Conservation (phyloP, 2,113 vertebrate species). For the Leptodactylus fuscus region DNA sequence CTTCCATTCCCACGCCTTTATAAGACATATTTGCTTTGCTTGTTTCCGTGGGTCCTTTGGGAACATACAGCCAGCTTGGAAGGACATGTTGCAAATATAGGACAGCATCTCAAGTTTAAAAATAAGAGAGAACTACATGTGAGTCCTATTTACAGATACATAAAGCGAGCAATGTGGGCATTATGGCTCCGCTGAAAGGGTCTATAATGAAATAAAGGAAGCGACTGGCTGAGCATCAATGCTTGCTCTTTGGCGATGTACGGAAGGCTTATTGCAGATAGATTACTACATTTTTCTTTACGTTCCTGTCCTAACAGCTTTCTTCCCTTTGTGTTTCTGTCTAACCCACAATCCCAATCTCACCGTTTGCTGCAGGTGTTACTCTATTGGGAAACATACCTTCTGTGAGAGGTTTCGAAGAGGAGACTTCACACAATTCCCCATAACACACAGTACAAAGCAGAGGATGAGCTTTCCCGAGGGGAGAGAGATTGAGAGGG, state of each 20-base stretch:
- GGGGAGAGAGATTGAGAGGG: conserved; percentile 68
- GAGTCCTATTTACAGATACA: neutral
- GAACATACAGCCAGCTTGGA: conserved; percentile 10
- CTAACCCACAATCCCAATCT: neutral
- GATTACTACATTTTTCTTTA: neutral
- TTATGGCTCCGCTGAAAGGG: neutral
- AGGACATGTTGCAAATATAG: conserved; percentile 7
- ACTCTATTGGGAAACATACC: conserved; percentile 80
- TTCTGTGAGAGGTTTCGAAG: conserved; percentile 94
- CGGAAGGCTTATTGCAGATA: neutral
- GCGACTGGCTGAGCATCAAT: neutral
- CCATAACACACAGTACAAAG: conserved; percentile 82
- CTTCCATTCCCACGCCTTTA: conserved; percentile 55
- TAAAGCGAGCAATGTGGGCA: neutral
- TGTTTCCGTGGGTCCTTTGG: conserved; percentile 24
- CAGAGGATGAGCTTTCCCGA: conserved; percentile 67
- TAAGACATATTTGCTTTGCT: conserved; percentile 47
- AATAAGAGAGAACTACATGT: neutral
- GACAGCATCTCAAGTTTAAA: conserved; percentile 9
- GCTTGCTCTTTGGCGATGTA: neutral
- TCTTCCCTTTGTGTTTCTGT: neutral
- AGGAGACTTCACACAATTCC: conserved; percentile 97
- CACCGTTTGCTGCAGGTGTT: neutral
- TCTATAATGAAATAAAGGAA: neutral
- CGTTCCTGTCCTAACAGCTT: neutral